phyloP scores from a whole-genome alignment of 1,140 invertebrate species.

The Aricia agestis region DNA sequence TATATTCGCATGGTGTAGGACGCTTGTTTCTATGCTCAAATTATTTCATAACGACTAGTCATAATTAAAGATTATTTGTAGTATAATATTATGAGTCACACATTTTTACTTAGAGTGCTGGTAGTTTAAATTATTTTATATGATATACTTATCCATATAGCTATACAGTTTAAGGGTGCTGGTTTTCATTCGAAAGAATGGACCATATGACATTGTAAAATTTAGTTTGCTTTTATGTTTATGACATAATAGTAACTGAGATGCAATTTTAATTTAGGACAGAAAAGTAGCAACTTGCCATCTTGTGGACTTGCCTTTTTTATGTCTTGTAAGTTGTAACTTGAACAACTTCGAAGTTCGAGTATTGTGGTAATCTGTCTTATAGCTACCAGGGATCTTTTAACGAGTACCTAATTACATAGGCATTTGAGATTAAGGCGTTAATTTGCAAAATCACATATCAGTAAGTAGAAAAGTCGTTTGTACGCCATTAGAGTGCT shows the following conservation, averaged over 20 bases:
- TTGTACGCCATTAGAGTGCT: not conserved
- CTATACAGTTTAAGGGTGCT: slow-evolving; percentile 55
- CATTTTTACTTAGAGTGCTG: slow-evolving; percentile 51
- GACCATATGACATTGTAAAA: slow-evolving; percentile 45
- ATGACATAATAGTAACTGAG: slow-evolving; percentile 49
- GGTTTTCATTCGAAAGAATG: slow-evolving; percentile 49
- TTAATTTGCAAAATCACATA: slow-evolving; percentile 15
- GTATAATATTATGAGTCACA: slow-evolving; percentile 48
- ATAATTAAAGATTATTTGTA: slow-evolving; percentile 70
- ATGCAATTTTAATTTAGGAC: slow-evolving; percentile 32
- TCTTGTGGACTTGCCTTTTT: slow-evolving; percentile 63
- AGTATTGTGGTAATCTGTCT: slow-evolving; percentile 29
- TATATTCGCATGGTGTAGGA: slow-evolving; percentile 72
- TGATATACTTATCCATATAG: slow-evolving; percentile 40
- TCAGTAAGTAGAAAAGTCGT: slow-evolving; percentile 2
- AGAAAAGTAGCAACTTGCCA: slow-evolving; percentile 58
- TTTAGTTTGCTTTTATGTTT: slow-evolving; percentile 50
- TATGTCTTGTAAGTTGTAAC: slow-evolving; percentile 37
- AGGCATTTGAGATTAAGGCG: not conserved
- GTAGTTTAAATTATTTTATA: slow-evolving; percentile 64
- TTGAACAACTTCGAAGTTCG: slow-evolving; percentile 34
- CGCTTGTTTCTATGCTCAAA: slow-evolving; percentile 74
- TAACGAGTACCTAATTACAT: not conserved
- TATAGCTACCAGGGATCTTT: not conserved
- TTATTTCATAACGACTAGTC: slow-evolving; percentile 71